These are phyloP conservation scores for Glaucomys volans DNA, from an alignment of 2,113 vertebrate genomes.

Conservation along the genomic window DNA sequence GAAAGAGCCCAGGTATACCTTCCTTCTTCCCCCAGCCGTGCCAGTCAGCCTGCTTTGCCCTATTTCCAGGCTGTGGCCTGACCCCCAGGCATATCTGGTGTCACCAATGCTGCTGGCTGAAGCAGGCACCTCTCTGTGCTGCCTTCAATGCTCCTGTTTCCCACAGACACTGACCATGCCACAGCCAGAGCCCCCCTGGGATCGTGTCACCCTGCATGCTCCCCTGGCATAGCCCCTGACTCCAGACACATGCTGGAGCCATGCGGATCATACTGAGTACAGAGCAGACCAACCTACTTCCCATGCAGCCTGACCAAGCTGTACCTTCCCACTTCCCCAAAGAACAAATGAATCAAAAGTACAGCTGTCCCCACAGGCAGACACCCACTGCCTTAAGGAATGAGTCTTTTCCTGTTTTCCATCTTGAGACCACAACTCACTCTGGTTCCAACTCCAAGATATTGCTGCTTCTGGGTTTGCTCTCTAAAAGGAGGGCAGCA, in stretches of 20 bases:
- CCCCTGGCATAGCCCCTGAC: not conserved
- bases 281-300: not conserved
- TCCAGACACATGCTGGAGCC: not conserved
- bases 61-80: not conserved
- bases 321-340: not conserved
- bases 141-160: not conserved
- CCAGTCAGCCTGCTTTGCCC: not conserved
- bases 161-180: not conserved
- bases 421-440: not conserved
- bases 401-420: not conserved
- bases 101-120: not conserved
- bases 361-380: not conserved
- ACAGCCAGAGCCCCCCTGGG: not conserved
- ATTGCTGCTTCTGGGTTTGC: not conserved
- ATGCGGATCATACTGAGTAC: fast-evolving
- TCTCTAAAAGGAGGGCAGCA: not conserved
- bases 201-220: not conserved
- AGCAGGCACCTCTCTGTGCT: not conserved
- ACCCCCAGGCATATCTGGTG: not conserved
- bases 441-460: not conserved
- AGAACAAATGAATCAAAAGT: not conserved
- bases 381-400: not conserved
- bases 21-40: fast-evolving
- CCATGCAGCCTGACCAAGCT: not conserved
- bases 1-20: not conserved